Conservation (phyloP, 2,888 invertebrate species). For the Leptinotarsa haldemani region DNA sequence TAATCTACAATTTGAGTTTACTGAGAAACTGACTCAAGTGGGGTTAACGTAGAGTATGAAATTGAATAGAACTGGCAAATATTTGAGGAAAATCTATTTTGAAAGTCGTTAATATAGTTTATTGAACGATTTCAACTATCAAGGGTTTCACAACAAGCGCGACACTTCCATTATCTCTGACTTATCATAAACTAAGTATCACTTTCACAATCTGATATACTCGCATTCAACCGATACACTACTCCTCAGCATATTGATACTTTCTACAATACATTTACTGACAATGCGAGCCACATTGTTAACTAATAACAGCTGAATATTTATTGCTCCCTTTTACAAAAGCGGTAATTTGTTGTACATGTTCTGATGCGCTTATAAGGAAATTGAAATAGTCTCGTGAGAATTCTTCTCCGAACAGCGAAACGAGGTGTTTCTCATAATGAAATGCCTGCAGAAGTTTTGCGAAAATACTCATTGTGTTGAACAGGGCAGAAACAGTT, state of each 20-base stretch:
- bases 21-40: too few species aligned
- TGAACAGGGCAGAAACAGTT: neutral
- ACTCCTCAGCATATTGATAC: neutral
- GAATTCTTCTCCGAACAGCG: slow-evolving; percentile 32
- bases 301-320: slow-evolving; percentile 32
- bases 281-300: slow-evolving; percentile 14
- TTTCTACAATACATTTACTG: neutral
- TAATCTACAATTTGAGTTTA: too few species aligned
- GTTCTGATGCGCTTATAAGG: slow-evolving; percentile 47
- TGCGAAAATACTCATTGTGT: neutral
- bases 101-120: too few species aligned
- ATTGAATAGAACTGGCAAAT: too few species aligned
- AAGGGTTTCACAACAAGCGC: too few species aligned
- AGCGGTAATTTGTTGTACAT: slow-evolving; percentile 49
- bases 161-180: neutral
- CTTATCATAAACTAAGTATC: neutral
- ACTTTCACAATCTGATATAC: neutral
- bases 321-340: slow-evolving; percentile 38
- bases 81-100: too few species aligned
- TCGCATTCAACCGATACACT: neutral
- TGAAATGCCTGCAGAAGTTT: neutral
- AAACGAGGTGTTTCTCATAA: neutral
- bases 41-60: too few species aligned
- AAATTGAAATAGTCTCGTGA: slow-evolving; percentile 39
- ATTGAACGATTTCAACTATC: too few species aligned